phyloP scores from a whole-genome alignment of 2,888 invertebrate genomes.

The Melipona beecheii region DNA sequence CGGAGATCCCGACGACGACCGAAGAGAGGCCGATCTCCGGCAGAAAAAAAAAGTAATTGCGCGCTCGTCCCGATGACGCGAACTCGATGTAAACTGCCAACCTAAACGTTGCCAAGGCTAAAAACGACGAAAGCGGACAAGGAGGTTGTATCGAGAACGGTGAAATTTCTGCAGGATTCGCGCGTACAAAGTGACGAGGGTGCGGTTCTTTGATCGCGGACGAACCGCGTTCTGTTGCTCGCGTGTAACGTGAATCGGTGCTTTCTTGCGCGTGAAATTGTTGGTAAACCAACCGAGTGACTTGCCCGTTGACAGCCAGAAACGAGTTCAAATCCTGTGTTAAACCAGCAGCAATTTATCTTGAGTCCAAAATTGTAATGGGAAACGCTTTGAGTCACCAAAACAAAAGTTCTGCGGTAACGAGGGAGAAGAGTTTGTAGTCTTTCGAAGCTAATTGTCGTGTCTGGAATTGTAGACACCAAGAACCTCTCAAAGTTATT shows the following conservation, averaged over 20 bases:
- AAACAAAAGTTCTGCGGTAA: too few species aligned
- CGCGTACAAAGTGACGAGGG: slow-evolving; percentile 37
- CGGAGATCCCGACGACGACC: neutral
- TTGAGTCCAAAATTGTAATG: too few species aligned
- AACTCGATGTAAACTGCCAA: slow-evolving; percentile 64
- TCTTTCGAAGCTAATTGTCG: too few species aligned
- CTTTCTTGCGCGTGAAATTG: slow-evolving; percentile 1
- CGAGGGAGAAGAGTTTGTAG: too few species aligned
- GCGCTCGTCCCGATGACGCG: slow-evolving; percentile 33
- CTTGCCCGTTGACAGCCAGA: too few species aligned
- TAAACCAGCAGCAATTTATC: too few species aligned
- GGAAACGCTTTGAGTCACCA: too few species aligned
- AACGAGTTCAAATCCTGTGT: too few species aligned
- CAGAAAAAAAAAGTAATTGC: slow-evolving; percentile 39
- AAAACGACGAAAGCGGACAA: slow-evolving; percentile 52
- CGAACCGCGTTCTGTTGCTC: slow-evolving; percentile 26
- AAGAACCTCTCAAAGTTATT: too few species aligned
- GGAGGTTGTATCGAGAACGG: slow-evolving; percentile 48
- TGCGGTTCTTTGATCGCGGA: slow-evolving; percentile 17
- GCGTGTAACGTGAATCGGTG: slow-evolving; percentile 5
- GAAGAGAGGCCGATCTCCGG: neutral
- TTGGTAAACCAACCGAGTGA: too few species aligned
- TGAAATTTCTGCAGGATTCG: slow-evolving; percentile 49
- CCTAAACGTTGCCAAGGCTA: slow-evolving; percentile 41
- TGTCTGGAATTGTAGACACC: too few species aligned